phyloP scores from a whole-genome alignment of 2,888 invertebrate genomes.

The Acheta domesticus region DNA sequence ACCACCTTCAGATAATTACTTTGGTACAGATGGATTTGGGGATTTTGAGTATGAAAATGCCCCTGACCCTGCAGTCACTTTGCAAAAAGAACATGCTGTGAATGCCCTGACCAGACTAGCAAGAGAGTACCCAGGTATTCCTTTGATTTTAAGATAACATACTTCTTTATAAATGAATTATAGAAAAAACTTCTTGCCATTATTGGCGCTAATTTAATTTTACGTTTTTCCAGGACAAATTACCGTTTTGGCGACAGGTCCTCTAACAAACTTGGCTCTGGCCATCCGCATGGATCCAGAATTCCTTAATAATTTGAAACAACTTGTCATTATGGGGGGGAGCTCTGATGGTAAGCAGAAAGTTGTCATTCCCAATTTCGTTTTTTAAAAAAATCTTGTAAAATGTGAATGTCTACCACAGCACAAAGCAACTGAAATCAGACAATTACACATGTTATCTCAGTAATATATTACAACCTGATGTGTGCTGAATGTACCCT shows the following conservation, averaged over 20 bases:
- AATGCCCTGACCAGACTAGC: conserved; percentile 48
- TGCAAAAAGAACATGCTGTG: conserved; percentile 48
- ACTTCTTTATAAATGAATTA: too few species aligned
- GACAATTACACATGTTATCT: too few species aligned
- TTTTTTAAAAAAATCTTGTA: too few species aligned
- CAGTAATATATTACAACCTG: too few species aligned
- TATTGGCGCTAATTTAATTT: too few species aligned
- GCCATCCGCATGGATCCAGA: conserved; percentile 48
- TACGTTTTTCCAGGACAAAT: conserved; percentile 43
- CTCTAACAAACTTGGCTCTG: conserved; percentile 56
- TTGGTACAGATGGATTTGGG: conserved; percentile 54
- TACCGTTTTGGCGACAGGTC: conserved; percentile 49
- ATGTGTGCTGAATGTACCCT: too few species aligned
- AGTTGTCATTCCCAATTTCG: too few species aligned
- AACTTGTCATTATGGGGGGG: conserved; percentile 46
- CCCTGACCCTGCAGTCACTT: conserved; percentile 38
- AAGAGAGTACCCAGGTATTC: conserved; percentile 42
- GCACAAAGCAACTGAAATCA: too few species aligned
- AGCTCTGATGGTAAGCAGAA: conserved; percentile 41
- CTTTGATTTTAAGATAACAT: conserved; percentile 20
- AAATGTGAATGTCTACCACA: too few species aligned
- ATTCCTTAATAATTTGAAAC: conserved; percentile 43
- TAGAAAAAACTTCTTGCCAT: too few species aligned
- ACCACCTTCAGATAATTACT: conserved; percentile 41
- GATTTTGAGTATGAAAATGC: conserved; percentile 46